Evolutionary conservation across 2,888 invertebrate species (phyloP).

Genomic region (Smittia sp.): DNA sequence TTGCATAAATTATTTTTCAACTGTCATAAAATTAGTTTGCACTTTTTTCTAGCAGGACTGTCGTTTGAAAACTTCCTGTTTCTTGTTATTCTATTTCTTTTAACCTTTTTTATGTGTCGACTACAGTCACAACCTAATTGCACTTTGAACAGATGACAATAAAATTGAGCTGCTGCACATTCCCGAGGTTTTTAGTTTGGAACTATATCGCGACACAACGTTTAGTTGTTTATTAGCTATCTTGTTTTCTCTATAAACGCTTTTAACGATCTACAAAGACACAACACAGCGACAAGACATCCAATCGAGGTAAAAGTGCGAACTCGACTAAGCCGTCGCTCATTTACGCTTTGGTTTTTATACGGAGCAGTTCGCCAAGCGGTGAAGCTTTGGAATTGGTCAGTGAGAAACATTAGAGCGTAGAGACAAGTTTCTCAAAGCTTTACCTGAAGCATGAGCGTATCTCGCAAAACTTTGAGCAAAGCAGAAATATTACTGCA

Average conservation of each 20-base stretch:
- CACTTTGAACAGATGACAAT: not conserved
- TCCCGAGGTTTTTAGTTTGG: not conserved
- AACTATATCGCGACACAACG: slow-evolving; percentile 4
- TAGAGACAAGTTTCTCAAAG: not conserved
- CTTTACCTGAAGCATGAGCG: too few relatives aligned
- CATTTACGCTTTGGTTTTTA: slow-evolving; percentile 16
- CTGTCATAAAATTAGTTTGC: slow-evolving; percentile 11
- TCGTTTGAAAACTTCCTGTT: not conserved
- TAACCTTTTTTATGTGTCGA: slow-evolving; percentile 13
- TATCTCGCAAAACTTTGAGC: slow-evolving; percentile 48
- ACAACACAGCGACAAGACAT: slow-evolving; percentile 6
- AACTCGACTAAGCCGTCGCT: slow-evolving; percentile 26
- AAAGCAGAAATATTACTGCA: slow-evolving; percentile 71
- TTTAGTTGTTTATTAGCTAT: not conserved
- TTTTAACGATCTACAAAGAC: slow-evolving; percentile 5
- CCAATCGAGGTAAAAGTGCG: not conserved
- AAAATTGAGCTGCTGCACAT: not conserved
- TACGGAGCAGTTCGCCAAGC: too few relatives aligned
- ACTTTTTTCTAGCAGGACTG: slow-evolving; percentile 5
- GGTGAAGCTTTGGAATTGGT: slow-evolving; percentile 15
- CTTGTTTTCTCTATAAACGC: slow-evolving; percentile 10
- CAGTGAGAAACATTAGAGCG: slow-evolving; percentile 16
- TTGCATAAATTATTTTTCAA: slow-evolving; percentile 29
- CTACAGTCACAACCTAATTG: not conserved
- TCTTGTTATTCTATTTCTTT: slow-evolving; percentile 2